Conservation (phyloP, 2,797 vertebrate genomes). For the Alca torda region DNA sequence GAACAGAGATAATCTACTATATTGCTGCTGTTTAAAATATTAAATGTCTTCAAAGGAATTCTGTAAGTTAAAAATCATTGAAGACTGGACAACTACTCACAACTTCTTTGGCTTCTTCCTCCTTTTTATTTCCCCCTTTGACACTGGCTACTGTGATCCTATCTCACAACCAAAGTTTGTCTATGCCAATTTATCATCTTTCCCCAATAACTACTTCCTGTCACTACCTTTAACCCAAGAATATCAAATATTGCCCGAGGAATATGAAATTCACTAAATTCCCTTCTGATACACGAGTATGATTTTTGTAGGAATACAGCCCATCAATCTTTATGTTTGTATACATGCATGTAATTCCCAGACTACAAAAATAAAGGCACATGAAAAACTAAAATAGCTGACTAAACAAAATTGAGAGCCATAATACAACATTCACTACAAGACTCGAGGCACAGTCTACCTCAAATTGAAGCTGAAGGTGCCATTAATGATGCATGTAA, state of each 20-base stretch:
- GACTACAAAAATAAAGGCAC: not conserved
- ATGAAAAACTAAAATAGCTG: not conserved
- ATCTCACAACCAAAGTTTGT: not conserved
- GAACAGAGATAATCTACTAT: not conserved
- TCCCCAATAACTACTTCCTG: not conserved
- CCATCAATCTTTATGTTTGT: not conserved
- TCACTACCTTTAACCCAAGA: not conserved
- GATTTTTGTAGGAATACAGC: not conserved
- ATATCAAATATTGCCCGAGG: not conserved
- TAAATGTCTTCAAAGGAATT: not conserved
- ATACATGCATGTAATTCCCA: not conserved
- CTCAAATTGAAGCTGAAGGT: not conserved
- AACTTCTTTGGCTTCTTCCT: not conserved
- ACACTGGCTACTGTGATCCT: accelerated
- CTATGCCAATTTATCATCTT: not conserved
- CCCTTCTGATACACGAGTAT: not conserved
- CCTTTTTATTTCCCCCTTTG: not conserved
- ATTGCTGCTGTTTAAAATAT: not conserved
- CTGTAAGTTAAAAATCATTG: not conserved
- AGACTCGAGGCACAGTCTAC: not conserved
- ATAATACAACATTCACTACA: not conserved
- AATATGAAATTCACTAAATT: not conserved
- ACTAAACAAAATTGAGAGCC: not conserved
- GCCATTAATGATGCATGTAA: accelerated
- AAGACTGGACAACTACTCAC: not conserved